phyloP scores from a whole-genome alignment of 2,113 vertebrate species.

The Lasiurus cinereus region DNA sequence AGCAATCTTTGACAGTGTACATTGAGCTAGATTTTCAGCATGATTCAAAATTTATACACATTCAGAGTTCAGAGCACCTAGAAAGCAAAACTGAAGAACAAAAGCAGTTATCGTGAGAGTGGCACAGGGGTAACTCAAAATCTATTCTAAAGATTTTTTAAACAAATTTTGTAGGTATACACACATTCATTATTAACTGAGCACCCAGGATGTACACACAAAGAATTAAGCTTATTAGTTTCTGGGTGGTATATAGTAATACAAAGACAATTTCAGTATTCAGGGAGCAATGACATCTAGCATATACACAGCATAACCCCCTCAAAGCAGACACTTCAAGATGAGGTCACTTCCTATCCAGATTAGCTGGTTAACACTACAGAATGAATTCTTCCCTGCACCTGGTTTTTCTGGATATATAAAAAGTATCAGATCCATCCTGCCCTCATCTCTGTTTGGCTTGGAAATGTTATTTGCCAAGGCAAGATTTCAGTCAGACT shows the following conservation, averaged over 20 bases:
- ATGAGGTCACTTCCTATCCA: conserved; percentile 46
- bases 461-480: conserved; percentile 36
- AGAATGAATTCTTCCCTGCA: conserved; percentile 55
- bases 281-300: conserved; percentile 27
- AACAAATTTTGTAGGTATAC: neutral
- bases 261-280: neutral
- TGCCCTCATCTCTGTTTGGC: conserved; percentile 41
- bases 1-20: neutral
- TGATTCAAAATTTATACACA: conserved; percentile 49
- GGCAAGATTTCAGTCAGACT: conserved; percentile 56
- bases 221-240: conserved; percentile 38
- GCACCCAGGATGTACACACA: neutral
- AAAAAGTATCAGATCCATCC: conserved; percentile 52
- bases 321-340: conserved; percentile 52
- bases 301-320: neutral
- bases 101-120: neutral
- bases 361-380: conserved; percentile 53
- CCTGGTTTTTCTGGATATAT: conserved; percentile 50
- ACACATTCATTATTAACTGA: neutral
- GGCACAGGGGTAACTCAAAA: neutral
- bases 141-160: neutral
- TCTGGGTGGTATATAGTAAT: neutral
- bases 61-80: neutral
- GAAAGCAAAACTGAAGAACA: neutral
- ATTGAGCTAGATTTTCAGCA: conserved; percentile 38